Evolutionary conservation across 2,797 vertebrate species (phyloP), one percentile per base, ranked within the genome.

Genomic region (Bovichtus variegatus): DNA sequence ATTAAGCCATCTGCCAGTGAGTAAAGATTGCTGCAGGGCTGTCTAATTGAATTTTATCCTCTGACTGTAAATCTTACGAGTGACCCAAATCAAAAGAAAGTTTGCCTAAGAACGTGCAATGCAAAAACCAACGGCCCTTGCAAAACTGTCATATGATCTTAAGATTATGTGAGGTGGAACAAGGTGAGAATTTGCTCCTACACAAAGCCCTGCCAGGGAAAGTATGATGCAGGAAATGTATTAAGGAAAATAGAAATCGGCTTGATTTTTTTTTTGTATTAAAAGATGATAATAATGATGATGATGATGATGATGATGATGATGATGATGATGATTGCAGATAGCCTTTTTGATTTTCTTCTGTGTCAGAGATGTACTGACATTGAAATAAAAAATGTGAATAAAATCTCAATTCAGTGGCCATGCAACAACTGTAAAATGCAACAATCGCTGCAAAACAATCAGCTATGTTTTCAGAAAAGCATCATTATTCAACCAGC

Each of bases 61-160:
- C 71, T 71, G 74, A 86, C 81, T 87, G 81, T 71, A 84, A 89
- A 88, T 88, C 82, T 87, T 80, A 69, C 53, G 66, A 87, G 75
- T 92, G 93, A 93, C 92, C 89, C 82, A 90, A 91, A 93, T 93
- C 86, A 78, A 73, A 81, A 31, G 65, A 90, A 93, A 92, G 84
- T 92, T 92, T 83, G 55, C 73, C 55, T 68, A 67, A 31, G 31
- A 85, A 88, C 84, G 89, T 77, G 75, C 50, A 47, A 72, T 29
- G 64, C 34, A 73, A 82, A 34, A 87, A 84, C 59, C 77, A 83
- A 76, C 72, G 27, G 63, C 67, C 63, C 72, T 67, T 86, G 85
- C 86, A 88, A 70, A 87, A 83, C 86, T 89, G 91, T 88, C 86
- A 87, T 12, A 74, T 72, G 55, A 82, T 86, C 60, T 89, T 82